These are phyloP conservation scores for Steinernema carpocapsae DNA, from an alignment of 2,888 invertebrate species.

Conservation along the genomic window DNA sequence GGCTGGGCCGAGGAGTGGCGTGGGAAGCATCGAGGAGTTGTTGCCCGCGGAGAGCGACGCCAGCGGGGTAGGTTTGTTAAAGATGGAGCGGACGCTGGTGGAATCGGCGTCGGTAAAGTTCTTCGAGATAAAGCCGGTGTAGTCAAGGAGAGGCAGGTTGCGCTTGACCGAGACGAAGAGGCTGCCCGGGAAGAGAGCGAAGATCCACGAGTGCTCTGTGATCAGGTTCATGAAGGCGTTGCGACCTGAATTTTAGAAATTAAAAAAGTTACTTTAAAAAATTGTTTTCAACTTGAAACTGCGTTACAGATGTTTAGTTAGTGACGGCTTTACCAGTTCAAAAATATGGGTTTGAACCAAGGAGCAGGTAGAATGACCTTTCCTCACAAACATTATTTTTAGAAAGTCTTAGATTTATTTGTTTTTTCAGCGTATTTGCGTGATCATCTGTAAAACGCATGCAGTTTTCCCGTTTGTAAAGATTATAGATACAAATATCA, in stretches of 20 bases:
- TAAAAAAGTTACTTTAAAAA: too few species aligned
- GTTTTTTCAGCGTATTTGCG: too few species aligned
- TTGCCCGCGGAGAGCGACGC: neutral
- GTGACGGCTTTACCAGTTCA: too few species aligned
- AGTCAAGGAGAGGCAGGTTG: slow-evolving; percentile 66
- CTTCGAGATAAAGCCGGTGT: slow-evolving; percentile 61
- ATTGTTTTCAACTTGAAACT: too few species aligned
- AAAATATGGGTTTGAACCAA: too few species aligned
- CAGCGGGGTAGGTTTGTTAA: slow-evolving; percentile 11
- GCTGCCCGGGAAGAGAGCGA: slow-evolving; percentile 67
- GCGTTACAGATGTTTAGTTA: too few species aligned
- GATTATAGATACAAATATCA: too few species aligned
- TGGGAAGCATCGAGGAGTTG: neutral
- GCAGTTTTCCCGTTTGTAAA: too few species aligned
- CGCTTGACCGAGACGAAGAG: slow-evolving; percentile 67
- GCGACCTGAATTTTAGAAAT: slow-evolving; percentile 43
- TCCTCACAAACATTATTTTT: too few species aligned
- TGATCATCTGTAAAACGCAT: too few species aligned
- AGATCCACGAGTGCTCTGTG: slow-evolving; percentile 65
- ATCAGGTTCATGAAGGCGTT: slow-evolving; percentile 61
- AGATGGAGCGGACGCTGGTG: slow-evolving; percentile 14
- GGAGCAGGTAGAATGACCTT: too few species aligned
- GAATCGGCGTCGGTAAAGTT: slow-evolving; percentile 15
- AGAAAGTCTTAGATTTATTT: too few species aligned
- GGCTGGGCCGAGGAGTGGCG: slow-evolving; percentile 6